Evolutionary conservation across 2,888 invertebrate species (phyloP).

Genomic region (Acleris emargana): DNA sequence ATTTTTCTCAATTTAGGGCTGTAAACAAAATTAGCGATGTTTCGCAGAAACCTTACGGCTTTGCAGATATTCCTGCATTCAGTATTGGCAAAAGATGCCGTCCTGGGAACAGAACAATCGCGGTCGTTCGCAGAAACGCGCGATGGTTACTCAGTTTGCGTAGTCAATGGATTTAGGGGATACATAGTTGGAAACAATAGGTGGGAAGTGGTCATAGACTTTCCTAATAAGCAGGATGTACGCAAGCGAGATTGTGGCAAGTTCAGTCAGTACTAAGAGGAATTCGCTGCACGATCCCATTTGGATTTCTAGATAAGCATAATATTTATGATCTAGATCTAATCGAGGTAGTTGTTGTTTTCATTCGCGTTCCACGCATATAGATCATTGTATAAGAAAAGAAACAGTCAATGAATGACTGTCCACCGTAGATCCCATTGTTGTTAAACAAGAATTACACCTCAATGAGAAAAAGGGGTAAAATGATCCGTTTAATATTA

Average conservation of each 20-base stretch:
- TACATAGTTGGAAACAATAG: constrained; percentile 66
- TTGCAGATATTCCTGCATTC: constrained; percentile 48
- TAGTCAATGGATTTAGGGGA: constrained; percentile 40
- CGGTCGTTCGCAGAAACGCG: constrained; percentile 61
- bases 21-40: constrained; percentile 45
- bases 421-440: constrained; percentile 39
- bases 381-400: constrained; percentile 47
- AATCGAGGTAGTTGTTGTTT: constrained; percentile 51
- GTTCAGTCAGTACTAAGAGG: too few relatives aligned
- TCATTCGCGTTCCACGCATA: constrained; percentile 51
- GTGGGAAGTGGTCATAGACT: constrained; percentile 57
- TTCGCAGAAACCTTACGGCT: constrained; percentile 48
- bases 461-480: constrained; percentile 20
- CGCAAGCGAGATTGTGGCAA: neutral
- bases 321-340: constrained; percentile 14
- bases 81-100: constrained; percentile 56
- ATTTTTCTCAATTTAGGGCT: constrained; percentile 55
- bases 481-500: constrained; percentile 19
- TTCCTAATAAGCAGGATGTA: constrained; percentile 8
- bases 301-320: neutral
- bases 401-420: constrained; percentile 39
- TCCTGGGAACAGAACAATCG: constrained; percentile 66
- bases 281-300: too few relatives aligned
- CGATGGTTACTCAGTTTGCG: constrained; percentile 54
- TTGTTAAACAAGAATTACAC: constrained; percentile 31